Percentiles rank a stretch among this genome's conserved stretches.
phyloP scores from a whole-genome alignment of 2,113 vertebrate species.

The Brienomyrus longianalis region DNA sequence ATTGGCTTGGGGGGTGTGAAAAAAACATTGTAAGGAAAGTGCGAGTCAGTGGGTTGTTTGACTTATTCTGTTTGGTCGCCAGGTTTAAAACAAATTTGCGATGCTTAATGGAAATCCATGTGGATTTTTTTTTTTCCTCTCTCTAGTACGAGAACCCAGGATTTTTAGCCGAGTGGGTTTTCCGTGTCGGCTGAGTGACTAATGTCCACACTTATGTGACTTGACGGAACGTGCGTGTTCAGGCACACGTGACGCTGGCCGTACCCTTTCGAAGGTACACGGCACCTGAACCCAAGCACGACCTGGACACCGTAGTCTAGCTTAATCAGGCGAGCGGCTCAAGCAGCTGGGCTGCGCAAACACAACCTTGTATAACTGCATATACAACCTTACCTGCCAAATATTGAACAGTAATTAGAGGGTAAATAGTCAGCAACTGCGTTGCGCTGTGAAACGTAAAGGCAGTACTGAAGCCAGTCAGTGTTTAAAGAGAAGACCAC shows the following conservation, averaged over 20 bases:
- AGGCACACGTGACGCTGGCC: not conserved
- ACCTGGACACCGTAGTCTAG: not conserved
- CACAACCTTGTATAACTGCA: not conserved
- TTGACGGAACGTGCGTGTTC: not conserved
- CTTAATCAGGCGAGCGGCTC: not conserved
- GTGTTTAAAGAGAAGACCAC: not conserved
- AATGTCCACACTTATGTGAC: not conserved
- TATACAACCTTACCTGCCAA: slow-evolving; percentile 5
- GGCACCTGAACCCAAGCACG: not conserved
- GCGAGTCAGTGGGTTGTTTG: not conserved
- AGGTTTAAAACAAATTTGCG: not conserved
- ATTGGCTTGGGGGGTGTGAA: not conserved
- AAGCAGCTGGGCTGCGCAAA: not conserved
- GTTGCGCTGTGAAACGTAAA: not conserved
- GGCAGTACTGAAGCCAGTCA: not conserved
- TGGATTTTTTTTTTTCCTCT: not conserved
- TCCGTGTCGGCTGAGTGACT: not conserved
- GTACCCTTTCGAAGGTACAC: not conserved
- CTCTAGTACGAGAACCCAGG: not conserved
- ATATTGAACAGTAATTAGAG: not conserved
- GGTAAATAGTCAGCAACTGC: not conserved
- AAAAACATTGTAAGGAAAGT: not conserved
- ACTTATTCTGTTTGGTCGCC: not conserved
- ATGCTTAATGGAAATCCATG: not conserved
- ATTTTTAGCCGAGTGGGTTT: not conserved